phyloP scores from a whole-genome alignment of 2,888 invertebrate species.

The Caenorhabditis wallacei region DNA sequence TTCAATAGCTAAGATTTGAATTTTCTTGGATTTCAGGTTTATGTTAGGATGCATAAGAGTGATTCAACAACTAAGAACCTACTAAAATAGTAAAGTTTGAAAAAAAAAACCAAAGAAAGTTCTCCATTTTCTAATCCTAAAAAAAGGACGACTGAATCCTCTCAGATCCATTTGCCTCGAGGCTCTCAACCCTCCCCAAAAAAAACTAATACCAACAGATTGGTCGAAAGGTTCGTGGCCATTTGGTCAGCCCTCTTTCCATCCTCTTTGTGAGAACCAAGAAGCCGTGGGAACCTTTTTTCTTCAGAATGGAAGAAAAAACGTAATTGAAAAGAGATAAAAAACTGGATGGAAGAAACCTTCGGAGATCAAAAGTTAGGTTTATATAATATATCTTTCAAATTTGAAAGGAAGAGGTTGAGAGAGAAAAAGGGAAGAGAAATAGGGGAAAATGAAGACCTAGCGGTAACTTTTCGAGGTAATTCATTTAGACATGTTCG shows the following conservation, averaged over 20 bases:
- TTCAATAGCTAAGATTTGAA: not conserved
- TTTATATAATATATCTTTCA: not conserved
- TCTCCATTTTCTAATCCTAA: slow-evolving; percentile 24
- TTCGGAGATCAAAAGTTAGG: not conserved
- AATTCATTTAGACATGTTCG: slow-evolving; percentile 64
- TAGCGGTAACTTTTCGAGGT: slow-evolving; percentile 59
- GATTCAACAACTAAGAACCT: too few species aligned
- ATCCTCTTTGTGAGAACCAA: slow-evolving; percentile 31
- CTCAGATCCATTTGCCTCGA: not conserved
- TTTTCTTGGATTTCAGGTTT: not conserved
- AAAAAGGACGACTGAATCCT: slow-evolving; percentile 21
- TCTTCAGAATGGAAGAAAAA: not conserved
- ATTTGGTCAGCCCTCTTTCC: slow-evolving; percentile 46
- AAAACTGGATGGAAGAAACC: not conserved
- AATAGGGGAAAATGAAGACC: slow-evolving; percentile 20
- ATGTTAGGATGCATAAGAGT: not conserved
- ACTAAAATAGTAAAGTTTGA: not conserved
- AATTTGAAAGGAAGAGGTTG: not conserved
- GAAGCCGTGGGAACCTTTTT: slow-evolving; percentile 48
- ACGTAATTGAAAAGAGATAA: slow-evolving; percentile 34
- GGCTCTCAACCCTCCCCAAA: not conserved
- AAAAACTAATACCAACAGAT: slow-evolving; percentile 63
- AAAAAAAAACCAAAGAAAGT: not conserved
- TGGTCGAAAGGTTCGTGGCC: slow-evolving; percentile 48
- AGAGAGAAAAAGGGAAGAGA: not conserved